phyloP scores from a whole-genome alignment of 2,888 invertebrate species.

The Bimastos eiseni region DNA sequence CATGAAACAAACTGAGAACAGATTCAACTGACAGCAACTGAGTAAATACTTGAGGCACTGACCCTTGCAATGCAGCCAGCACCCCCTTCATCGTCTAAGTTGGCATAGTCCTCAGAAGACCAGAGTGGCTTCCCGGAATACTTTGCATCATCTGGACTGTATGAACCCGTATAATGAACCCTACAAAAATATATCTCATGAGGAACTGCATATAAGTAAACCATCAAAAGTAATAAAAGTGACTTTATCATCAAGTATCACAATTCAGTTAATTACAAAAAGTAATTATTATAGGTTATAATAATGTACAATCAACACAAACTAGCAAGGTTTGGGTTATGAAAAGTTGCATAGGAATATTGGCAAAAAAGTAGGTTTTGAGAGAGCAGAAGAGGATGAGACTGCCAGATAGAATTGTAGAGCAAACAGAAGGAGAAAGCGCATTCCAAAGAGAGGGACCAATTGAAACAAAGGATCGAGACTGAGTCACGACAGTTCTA shows the following conservation, averaged over 20 bases:
- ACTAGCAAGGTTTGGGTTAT: neutral
- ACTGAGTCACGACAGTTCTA: too few relatives aligned
- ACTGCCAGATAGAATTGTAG: too few relatives aligned
- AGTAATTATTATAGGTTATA: neutral
- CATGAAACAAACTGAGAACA: neutral
- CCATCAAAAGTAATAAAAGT: too few relatives aligned
- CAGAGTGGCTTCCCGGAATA: slow-evolving; percentile 58
- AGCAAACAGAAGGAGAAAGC: too few relatives aligned
- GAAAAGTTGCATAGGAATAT: neutral
- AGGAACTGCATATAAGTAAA: neutral
- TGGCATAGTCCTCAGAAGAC: slow-evolving; percentile 63
- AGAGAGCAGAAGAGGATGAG: too few relatives aligned
- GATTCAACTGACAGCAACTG: neutral
- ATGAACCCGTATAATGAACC: slow-evolving; percentile 53
- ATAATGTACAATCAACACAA: neutral
- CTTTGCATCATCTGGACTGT: slow-evolving; percentile 45
- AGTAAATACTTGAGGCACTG: neutral
- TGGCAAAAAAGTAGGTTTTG: too few relatives aligned
- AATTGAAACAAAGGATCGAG: too few relatives aligned
- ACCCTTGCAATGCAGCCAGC: slow-evolving; percentile 62
- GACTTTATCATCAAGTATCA: neutral
- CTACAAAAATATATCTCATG: slow-evolving; percentile 40
- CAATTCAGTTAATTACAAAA: neutral
- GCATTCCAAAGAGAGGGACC: too few relatives aligned
- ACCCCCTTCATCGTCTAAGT: slow-evolving; percentile 58